phyloP scores from a whole-genome alignment of 2,113 vertebrate species.

The Sphyrna mokarran region DNA sequence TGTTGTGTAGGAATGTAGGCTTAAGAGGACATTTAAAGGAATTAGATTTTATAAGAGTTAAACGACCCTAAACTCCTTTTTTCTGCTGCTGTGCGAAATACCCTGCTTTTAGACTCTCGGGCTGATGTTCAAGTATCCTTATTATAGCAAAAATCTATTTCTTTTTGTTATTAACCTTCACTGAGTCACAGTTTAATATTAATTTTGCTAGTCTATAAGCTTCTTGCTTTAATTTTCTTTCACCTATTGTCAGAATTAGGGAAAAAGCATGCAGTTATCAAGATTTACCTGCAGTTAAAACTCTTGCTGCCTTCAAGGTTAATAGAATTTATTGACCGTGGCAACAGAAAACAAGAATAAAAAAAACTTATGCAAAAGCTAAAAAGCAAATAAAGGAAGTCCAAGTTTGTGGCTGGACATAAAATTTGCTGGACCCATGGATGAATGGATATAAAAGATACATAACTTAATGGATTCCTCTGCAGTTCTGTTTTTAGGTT shows the following conservation, averaged over 20 bases:
- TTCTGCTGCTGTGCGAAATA: no score
- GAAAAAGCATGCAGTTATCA: not conserved
- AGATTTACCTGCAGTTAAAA: no score
- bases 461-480: not conserved
- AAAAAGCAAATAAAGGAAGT: not conserved
- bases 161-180: no score
- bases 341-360: not conserved
- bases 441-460: not conserved
- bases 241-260: not conserved
- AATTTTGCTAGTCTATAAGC: not conserved
- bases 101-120: no score
- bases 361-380: not conserved
- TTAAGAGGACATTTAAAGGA: no score
- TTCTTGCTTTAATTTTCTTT: not conserved
- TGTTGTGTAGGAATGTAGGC: not conserved
- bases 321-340: no score
- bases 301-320: no score
- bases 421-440: not conserved
- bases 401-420: not conserved
- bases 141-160: no score
- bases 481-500: not conserved
- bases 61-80: no score
- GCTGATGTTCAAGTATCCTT: no score
- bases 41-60: no score
- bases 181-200: no score